Conservation (phyloP, 37 sponge, comb jelly and placozoan genomes). For the Bolinopsis microptera region DNA sequence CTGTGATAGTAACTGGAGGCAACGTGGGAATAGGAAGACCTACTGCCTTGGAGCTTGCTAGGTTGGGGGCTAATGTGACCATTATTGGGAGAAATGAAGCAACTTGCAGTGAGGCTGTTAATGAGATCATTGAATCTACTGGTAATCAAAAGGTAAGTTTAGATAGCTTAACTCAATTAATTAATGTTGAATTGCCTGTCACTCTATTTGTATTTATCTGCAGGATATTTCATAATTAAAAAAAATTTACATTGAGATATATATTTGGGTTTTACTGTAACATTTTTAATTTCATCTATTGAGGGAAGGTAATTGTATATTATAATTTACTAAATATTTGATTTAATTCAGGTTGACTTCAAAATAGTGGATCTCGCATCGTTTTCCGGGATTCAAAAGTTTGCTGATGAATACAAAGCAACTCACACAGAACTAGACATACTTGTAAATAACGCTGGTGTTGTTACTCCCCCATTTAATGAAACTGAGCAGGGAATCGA, state of each 20-base stretch:
- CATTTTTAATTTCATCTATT: too few relatives aligned
- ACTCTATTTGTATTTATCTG: too few relatives aligned
- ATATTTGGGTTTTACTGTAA: too few relatives aligned
- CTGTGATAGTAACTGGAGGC: not conserved
- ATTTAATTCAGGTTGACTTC: slow-evolving; percentile 13
- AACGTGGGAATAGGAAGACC: not conserved
- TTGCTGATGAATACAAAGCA: slow-evolving; percentile 14
- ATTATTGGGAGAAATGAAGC: slow-evolving; percentile 4
- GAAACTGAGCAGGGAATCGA: slow-evolving; percentile 2
- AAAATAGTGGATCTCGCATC: slow-evolving; percentile 18
- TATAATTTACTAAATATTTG: too few relatives aligned
- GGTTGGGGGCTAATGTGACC: not conserved
- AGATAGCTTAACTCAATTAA: too few relatives aligned
- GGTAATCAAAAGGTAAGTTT: not conserved
- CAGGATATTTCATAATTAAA: too few relatives aligned
- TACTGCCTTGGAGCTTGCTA: not conserved
- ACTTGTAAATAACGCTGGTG: slow-evolving; percentile 29
- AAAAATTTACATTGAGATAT: too few relatives aligned
- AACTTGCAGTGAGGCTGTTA: not conserved
- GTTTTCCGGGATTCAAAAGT: not conserved
- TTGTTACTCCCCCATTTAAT: not conserved
- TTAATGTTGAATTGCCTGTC: too few relatives aligned
- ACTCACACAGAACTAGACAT: not conserved
- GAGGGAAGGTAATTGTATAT: too few relatives aligned
- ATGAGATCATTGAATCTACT: not conserved